Base-by-base conservation (phyloP, 2,797 vertebrate genomes). In the Emys orbicularis region DNA sequence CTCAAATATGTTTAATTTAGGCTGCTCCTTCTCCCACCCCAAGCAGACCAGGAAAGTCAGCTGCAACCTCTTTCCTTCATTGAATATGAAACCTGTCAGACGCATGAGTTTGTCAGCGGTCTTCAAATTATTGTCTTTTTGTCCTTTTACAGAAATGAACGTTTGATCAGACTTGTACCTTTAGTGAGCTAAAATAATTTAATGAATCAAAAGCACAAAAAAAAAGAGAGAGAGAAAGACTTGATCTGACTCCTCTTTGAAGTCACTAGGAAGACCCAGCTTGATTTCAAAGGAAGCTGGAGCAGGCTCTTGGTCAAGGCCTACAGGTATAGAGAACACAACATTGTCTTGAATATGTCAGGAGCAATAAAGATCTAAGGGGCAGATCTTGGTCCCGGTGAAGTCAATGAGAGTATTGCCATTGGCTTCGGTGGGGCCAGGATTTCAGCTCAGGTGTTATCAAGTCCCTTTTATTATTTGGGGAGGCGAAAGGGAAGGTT, bases 1-100 rank as follows among this genome's bases (percentile, higher is more conserved):
- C 57, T 81, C 61, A 84, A 49, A 89, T 90, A 82, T 85, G 93
- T 89, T 50, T 96, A 29, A 61, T 83, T 87, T 84, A 90, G 29
- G 80, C 90, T 96, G 21, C 49, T 85, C 79, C 41, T 88, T 52
- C 72, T 15, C 68, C 19, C 5, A 21, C 68, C 21, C 19, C 19
- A 41, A 23, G 37, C 37, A 31, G 44, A 49, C 74, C 25, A 74
- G 44, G 27, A 47, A 77, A 77, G 44, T 49, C 49, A 81, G 1
- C 4, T 90, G 88, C 49, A 49, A 53, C 4, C 52, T 86, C 44
- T 88, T 16, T 49, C 50, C 87, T 44, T 79, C 65, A 65, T 80
- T 85, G 21, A 79, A 72, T 85, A 25, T 65, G 52, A 83, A 81
- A 23, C 56, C 15, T 47, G 57, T 84, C 5, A 57, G 3, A 25